Evolutionary conservation across 2,888 invertebrate species (phyloP), one percentile per base, ranked within the genome.

Genomic region (Panorpa germanica): DNA sequence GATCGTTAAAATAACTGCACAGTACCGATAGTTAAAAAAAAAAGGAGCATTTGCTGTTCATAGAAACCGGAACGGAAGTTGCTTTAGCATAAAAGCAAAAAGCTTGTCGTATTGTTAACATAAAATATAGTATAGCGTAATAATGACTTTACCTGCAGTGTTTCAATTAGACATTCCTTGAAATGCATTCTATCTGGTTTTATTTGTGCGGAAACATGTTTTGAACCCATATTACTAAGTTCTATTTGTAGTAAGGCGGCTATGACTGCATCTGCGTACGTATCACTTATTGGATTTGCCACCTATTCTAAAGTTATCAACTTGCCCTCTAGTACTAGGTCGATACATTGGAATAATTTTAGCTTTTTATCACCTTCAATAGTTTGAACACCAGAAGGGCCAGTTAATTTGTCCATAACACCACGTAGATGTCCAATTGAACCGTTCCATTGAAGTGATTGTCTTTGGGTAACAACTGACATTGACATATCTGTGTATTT

Each of bases 401-500:
- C 82, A 7, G 81, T 78, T 17, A 86, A 67, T 48, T 83, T 81
- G 35, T 73, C 67, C 7, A 88, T 55, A 31, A 83, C 60, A 46
- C 82, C 73, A 22, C 78, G 66, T 32, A 86, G 57, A 10, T 80
- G 65, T 2, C 66, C 61, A 31, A 74, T 44, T 0, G 74, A 70
- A 2, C 86, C 83, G 6, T 67, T 66, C 63, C 82, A 98, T 38
- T 81, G 77, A 31, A 96, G 67, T 37, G 90, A 86, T 53, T 88
- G 81, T 9, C 90, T 66, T 55, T 98, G 96, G 15, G 81, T 75
- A 35, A 98, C 81, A 38, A 81, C 80, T 37, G 86, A 90, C 65
- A 85, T 86, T 20, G 76, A 78, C 64, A 98, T 73, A 47, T 95
- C 93, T 2, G 95, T 96, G 53, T 98, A 98, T 50, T 90, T 81